Conservation (phyloP, 2,888 invertebrate genomes). For the Lobophora halterata region DNA sequence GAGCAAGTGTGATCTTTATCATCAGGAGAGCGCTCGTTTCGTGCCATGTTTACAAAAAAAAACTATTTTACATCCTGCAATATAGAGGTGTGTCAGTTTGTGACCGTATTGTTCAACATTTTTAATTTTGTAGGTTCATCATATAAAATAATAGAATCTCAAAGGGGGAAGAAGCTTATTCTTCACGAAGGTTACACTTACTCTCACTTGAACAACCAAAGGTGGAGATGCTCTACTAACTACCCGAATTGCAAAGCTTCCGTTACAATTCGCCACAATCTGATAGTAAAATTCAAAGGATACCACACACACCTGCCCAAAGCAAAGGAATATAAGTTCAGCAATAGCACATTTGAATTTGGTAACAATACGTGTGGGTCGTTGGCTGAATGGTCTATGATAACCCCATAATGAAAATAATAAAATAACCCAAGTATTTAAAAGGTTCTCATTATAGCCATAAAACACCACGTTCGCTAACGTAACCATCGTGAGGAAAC, state of each 20-base stretch:
- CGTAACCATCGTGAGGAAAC: too few species aligned
- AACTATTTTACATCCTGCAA: too few species aligned
- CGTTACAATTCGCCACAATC: background rate
- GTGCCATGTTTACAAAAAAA: too few species aligned
- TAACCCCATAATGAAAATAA: too few species aligned
- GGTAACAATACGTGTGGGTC: too few species aligned
- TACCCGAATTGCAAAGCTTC: slow-evolving; percentile 7
- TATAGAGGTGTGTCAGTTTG: too few species aligned
- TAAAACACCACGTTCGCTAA: too few species aligned
- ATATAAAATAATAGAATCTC: slow-evolving; percentile 8
- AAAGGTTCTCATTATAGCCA: too few species aligned
- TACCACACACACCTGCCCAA: slow-evolving; percentile 8
- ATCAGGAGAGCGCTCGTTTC: too few species aligned
- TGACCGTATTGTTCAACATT: background rate
- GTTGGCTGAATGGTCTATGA: too few species aligned
- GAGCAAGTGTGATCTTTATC: too few species aligned
- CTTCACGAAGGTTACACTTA: slow-evolving; percentile 15
- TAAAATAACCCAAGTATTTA: too few species aligned
- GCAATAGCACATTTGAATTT: slow-evolving; percentile 4
- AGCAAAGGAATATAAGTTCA: background rate
- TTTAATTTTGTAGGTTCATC: background rate
- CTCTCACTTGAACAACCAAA: background rate
- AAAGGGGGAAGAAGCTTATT: slow-evolving; percentile 12
- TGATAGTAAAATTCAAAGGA: background rate
- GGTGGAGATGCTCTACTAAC: slow-evolving; percentile 19